These are phyloP conservation scores for Rissa tridactyla DNA, from an alignment of 2,113 vertebrate species.

Conservation along the genomic window DNA sequence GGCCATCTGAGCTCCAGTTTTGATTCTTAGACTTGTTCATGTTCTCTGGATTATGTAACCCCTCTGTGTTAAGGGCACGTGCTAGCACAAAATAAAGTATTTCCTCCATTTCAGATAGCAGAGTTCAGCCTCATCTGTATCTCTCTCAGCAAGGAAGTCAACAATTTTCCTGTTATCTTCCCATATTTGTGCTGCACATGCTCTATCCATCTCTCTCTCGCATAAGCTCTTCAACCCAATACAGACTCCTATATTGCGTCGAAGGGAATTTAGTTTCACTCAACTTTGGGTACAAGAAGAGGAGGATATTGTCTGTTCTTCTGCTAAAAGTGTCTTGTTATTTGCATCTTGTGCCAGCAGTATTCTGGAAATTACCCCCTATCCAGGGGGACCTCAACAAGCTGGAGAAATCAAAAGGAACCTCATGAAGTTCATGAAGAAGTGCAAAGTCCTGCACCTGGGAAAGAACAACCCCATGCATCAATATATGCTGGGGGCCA, in stretches of 20 bases:
- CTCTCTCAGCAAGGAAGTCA: background rate
- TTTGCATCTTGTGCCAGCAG: background rate
- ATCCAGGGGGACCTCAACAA: background rate
- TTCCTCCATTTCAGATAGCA: background rate
- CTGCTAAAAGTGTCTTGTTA: background rate
- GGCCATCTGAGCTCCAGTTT: background rate
- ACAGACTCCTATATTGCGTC: background rate
- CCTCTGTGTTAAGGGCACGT: background rate
- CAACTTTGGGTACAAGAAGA: background rate
- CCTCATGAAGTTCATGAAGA: background rate
- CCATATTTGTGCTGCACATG: background rate
- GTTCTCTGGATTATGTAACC: background rate
- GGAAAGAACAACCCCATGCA: background rate
- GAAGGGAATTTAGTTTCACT: background rate
- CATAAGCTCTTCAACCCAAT: background rate
- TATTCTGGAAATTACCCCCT: background rate
- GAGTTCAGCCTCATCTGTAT: background rate
- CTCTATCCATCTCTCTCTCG: background rate
- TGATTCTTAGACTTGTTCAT: background rate
- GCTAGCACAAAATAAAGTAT: background rate
- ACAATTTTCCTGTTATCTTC: background rate
- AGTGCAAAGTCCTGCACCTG: background rate
- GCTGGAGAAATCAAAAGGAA: background rate
- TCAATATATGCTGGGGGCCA: fast-evolving
- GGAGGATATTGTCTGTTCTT: background rate